phyloP scores from a whole-genome alignment of 2,888 invertebrate genomes.

The Cepaea hortensis region DNA sequence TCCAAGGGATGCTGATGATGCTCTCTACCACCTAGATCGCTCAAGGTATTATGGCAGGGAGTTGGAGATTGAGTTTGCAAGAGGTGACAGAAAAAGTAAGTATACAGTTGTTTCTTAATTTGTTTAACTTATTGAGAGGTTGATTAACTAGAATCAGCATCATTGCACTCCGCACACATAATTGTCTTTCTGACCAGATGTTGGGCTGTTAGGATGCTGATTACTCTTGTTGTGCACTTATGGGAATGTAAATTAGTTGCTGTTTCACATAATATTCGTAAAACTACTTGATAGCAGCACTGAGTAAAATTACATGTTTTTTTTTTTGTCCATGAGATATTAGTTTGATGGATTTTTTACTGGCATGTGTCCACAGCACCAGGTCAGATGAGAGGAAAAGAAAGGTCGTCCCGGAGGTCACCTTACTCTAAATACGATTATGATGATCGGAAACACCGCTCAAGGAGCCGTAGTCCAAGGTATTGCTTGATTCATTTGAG shows the following conservation, averaged over 20 bases:
- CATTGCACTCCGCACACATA: too few relatives aligned
- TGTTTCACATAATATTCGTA: too few relatives aligned
- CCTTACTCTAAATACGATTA: slow-evolving; percentile 60
- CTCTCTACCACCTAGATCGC: slow-evolving; percentile 77
- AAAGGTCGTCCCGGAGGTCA: slow-evolving; percentile 55
- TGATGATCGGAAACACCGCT: slow-evolving; percentile 57
- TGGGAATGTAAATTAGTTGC: too few relatives aligned
- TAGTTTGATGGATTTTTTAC: too few relatives aligned
- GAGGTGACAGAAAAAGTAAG: slow-evolving; percentile 79
- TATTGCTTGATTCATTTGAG: slow-evolving; percentile 1
- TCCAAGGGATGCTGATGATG: slow-evolving; percentile 78
- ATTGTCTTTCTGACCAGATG: too few relatives aligned
- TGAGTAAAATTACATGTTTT: too few relatives aligned
- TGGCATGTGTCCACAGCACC: slow-evolving; percentile 57
- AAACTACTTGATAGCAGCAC: too few relatives aligned
- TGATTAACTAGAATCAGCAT: too few relatives aligned
- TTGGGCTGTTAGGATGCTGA: too few relatives aligned
- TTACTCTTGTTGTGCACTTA: too few relatives aligned
- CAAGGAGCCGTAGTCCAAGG: slow-evolving; percentile 57
- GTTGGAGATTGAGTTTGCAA: slow-evolving; percentile 78
- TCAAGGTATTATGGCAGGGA: slow-evolving; percentile 77
- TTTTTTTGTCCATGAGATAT: too few relatives aligned
- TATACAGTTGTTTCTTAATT: slow-evolving; percentile 16
- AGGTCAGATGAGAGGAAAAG: slow-evolving; percentile 67
- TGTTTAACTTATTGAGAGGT: too few relatives aligned